phyloP scores from a whole-genome alignment of 2,888 invertebrate species.

The Machimus atricapillus region DNA sequence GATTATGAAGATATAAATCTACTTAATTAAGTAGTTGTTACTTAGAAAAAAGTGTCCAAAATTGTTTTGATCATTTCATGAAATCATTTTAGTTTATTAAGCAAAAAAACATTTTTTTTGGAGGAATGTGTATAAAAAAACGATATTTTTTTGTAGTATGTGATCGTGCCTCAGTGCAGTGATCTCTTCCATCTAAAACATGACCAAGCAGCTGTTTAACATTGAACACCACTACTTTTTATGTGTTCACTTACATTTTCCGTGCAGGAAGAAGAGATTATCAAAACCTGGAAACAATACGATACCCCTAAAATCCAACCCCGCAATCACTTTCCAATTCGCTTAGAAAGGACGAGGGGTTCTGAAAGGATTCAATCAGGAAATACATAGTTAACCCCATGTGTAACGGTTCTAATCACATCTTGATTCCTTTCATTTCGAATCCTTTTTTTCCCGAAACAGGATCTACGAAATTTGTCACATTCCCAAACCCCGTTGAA shows the following conservation, averaged over 20 bases:
- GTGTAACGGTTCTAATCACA: conserved; percentile 43
- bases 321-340: not conserved
- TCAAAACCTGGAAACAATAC: not conserved
- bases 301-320: not conserved
- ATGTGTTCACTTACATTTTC: not conserved
- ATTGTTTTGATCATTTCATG: no score
- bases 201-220: no score
- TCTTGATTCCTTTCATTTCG: conserved; percentile 23
- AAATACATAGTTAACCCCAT: conserved; percentile 37
- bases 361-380: not conserved
- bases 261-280: not conserved
- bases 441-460: not conserved
- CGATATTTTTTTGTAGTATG: no score
- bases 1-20: no score
- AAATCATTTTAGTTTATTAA: no score
- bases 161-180: no score
- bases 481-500: conserved; percentile 17
- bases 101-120: no score
- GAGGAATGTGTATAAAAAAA: no score
- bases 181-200: no score
- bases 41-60: no score
- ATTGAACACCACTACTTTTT: no score
- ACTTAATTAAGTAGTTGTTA: no score
- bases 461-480: conserved; percentile 27
- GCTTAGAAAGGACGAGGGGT: not conserved